Evolutionary conservation across 1,140 invertebrate genomes (phyloP).

Genomic region (Drosophila sechellia): DNA sequence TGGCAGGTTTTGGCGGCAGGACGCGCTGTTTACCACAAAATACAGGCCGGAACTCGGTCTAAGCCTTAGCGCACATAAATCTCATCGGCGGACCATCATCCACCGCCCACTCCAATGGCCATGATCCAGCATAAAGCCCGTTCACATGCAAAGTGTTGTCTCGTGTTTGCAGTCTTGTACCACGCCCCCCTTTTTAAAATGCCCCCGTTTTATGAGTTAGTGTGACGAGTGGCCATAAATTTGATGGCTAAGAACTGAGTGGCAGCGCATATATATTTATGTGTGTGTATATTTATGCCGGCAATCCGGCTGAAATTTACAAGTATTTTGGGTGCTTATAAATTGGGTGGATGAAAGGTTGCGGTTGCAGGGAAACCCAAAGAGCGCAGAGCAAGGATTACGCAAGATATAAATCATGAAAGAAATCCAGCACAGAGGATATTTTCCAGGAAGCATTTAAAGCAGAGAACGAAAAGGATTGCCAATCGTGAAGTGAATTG

Average conservation of each 20-base stretch:
- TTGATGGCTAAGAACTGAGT: slow-evolving; percentile 66
- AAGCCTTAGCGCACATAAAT: slow-evolving; percentile 59
- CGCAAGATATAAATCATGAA: slow-evolving; percentile 39
- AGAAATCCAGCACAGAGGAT: background rate
- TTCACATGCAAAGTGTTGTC: slow-evolving; percentile 75
- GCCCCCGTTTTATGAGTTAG: slow-evolving; percentile 74
- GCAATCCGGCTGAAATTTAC: slow-evolving; percentile 52
- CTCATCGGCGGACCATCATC: slow-evolving; percentile 45
- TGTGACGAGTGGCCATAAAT: slow-evolving; percentile 76
- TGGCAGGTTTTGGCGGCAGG: slow-evolving; percentile 46
- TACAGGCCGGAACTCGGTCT: slow-evolving; percentile 35
- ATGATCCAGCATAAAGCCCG: slow-evolving; percentile 42
- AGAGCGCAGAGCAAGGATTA: slow-evolving; percentile 41
- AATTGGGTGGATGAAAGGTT: slow-evolving; percentile 62
- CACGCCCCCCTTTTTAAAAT: slow-evolving; percentile 42
- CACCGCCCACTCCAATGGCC: background rate
- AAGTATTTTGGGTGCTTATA: slow-evolving; percentile 63
- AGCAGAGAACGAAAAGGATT: slow-evolving; percentile 19
- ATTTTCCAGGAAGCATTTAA: slow-evolving; percentile 32
- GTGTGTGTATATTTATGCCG: slow-evolving; percentile 25
- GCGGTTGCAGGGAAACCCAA: slow-evolving; percentile 5
- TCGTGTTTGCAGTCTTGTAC: slow-evolving; percentile 41
- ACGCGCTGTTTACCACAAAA: slow-evolving; percentile 44
- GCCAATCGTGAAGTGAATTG: background rate
- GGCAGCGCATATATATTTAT: slow-evolving; percentile 15